These are phyloP conservation scores for Apamea anceps DNA, from an alignment of 2,888 invertebrate genomes.

Conservation along the genomic window DNA sequence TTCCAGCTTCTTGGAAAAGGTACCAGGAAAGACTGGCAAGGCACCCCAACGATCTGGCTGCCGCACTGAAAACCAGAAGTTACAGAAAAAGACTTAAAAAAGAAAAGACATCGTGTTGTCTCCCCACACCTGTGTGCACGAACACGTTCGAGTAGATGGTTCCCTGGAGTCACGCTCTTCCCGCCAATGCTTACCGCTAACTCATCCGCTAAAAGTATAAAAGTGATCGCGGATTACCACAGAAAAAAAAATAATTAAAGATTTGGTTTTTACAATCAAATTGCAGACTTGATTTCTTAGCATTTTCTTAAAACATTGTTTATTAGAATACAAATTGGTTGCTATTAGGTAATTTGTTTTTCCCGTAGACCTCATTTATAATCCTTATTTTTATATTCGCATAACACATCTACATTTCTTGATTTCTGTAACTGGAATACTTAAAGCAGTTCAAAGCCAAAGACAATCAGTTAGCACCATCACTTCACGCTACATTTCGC, in stretches of 20 bases:
- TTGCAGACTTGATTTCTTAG: background rate
- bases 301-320: background rate
- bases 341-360: too few relatives aligned
- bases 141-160: background rate
- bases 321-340: background rate
- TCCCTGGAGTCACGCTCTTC: background rate
- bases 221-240: background rate
- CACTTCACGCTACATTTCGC: slow-evolving; percentile 14
- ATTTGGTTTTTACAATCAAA: background rate
- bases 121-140: background rate
- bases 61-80: background rate
- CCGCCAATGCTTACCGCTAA: background rate
- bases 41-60: background rate
- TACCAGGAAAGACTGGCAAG: background rate
- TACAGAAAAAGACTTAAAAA: too few relatives aligned
- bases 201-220: background rate
- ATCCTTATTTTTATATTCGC: background rate
- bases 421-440: background rate
- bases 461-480: slow-evolving; percentile 41
- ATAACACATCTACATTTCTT: background rate
- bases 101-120: background rate
- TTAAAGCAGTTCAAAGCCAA: slow-evolving; percentile 21
- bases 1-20: background rate
- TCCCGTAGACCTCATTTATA: background rate
- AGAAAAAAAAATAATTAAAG: background rate